Evolutionary conservation across 2,113 vertebrate genomes (phyloP).

Genomic region (Prunella fulvescens): DNA sequence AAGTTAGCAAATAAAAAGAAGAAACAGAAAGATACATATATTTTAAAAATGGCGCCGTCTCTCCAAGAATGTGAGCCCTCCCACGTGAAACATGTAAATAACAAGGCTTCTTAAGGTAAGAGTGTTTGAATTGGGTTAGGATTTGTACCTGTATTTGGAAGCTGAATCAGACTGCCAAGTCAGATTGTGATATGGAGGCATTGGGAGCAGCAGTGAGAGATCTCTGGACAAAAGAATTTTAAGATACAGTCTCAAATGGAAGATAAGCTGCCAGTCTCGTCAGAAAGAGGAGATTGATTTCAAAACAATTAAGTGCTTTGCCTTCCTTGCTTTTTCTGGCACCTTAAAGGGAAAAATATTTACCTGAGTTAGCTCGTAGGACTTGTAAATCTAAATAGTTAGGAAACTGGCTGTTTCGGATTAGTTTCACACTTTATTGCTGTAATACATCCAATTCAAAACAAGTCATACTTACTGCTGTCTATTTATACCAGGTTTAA

Average conservation of each 20-base stretch:
- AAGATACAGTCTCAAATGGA: not conserved
- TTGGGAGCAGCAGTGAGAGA: not conserved
- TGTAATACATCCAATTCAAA: not conserved
- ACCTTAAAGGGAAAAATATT: not conserved
- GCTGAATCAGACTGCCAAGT: not conserved
- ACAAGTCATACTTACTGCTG: not conserved
- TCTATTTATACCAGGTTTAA: not conserved
- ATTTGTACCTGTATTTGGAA: not conserved
- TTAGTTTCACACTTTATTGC: not conserved
- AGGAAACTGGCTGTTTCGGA: not conserved
- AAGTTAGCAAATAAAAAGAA: not conserved
- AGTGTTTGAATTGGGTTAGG: not conserved
- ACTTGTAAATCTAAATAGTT: not conserved
- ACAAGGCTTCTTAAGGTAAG: not conserved
- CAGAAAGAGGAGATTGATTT: not conserved
- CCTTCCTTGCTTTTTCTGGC: not conserved
- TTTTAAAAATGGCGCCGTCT: not conserved
- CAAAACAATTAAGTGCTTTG: not conserved
- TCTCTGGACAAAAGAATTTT: not conserved
- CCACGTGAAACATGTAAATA: not conserved
- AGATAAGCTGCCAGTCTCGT: not conserved
- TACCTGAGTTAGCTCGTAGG: not conserved
- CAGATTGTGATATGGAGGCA: not conserved
- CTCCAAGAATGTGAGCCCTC: not conserved
- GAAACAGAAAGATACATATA: not conserved